Conservation (phyloP, 2,797 vertebrate genomes). For the Triplophysa yarkandensis region DNA sequence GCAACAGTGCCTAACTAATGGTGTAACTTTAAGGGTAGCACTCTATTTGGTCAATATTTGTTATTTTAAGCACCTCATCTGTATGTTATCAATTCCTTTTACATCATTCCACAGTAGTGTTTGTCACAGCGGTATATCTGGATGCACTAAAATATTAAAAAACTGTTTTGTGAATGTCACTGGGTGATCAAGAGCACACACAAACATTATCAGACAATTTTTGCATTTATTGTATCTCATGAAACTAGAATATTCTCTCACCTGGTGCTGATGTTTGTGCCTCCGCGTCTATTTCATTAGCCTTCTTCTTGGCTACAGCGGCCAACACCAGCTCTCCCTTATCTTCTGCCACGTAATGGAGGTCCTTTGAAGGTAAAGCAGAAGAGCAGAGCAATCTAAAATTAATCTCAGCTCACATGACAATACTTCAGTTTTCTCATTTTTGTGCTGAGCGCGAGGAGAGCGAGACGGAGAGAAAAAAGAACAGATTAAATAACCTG, state of each 20-base stretch:
- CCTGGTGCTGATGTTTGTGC: constrained; percentile 79
- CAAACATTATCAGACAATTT: neutral
- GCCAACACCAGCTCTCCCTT: constrained; percentile 95
- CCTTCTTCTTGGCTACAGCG: constrained; percentile 92
- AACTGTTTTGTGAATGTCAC: neutral
- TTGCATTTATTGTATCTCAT: neutral
- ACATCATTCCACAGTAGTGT: neutral
- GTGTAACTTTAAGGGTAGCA: no score
- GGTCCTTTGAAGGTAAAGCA: constrained; percentile 96
- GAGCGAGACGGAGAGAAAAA: constrained; percentile 56
- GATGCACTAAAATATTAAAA: no score
- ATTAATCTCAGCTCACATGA: constrained; percentile 79
- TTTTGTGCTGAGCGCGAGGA: constrained; percentile 40
- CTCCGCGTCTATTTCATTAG: constrained; percentile 87
- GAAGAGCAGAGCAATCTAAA: constrained; percentile 92
- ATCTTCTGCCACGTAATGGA: constrained; percentile 96
- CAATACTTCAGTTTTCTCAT: constrained; percentile 66
- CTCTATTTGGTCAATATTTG: neutral
- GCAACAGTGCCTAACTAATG: neutral
- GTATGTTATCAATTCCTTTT: neutral
- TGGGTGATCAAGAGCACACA: neutral
- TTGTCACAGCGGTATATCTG: neutral
- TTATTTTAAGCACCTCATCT: neutral
- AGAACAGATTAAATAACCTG: constrained; percentile 67
- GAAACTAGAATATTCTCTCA: constrained; percentile 72